phyloP scores from a whole-genome alignment of 2,113 vertebrate genomes.

The Aphyosemion australe region DNA sequence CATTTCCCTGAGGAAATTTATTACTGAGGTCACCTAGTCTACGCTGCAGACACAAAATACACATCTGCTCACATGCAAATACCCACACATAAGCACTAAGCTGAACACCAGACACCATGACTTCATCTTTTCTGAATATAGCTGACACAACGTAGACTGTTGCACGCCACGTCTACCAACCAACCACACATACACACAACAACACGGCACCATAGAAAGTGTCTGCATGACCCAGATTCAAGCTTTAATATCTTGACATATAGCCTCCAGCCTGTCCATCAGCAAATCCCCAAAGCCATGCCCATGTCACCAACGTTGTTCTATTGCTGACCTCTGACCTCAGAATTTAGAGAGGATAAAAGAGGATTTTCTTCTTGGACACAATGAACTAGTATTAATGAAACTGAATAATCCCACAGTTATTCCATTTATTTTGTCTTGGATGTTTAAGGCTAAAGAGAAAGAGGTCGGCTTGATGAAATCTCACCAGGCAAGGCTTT shows the following conservation, averaged over 20 bases:
- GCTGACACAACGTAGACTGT: constrained; percentile 6
- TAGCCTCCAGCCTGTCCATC: constrained; percentile 32
- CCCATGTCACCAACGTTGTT: constrained; percentile 18
- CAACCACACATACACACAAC: constrained; percentile 9
- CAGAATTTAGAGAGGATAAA: constrained; percentile 20
- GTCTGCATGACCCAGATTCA: constrained; percentile 51
- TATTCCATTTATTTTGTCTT: neutral
- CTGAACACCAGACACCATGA: constrained; percentile 18
- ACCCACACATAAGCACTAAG: constrained; percentile 1
- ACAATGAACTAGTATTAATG: constrained; percentile 6
- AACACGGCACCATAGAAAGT: neutral
- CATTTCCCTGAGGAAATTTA: constrained; percentile 47
- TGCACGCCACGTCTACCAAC: neutral
- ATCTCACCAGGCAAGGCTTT: neutral
- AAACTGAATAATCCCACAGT: neutral
- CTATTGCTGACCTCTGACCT: constrained; percentile 39
- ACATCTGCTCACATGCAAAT: constrained; percentile 7
- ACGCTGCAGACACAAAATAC: constrained; percentile 2
- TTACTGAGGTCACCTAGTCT: constrained; percentile 64
- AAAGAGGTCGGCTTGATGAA: neutral
- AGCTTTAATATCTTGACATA: constrained; percentile 30
- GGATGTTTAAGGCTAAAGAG: no score
- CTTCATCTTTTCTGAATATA: constrained; percentile 17
- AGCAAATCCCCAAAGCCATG: constrained; percentile 50
- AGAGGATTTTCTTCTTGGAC: constrained; percentile 25